Evolutionary conservation across 2,888 invertebrate genomes (phyloP).

Genomic region (Minunthozetes semirufus): DNA sequence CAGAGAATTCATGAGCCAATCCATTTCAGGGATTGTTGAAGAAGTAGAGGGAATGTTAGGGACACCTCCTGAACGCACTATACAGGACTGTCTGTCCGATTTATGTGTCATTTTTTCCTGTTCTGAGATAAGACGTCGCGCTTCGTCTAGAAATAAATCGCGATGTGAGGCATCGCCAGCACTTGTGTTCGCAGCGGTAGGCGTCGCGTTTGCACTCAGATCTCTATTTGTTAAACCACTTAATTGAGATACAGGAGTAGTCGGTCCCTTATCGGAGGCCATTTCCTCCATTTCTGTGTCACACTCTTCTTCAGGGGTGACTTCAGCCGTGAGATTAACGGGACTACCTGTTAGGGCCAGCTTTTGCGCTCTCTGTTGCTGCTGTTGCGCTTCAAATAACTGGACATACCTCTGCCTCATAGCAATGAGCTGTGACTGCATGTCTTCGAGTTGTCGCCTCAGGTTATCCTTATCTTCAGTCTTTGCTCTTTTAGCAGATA

Average conservation of each 20-base stretch:
- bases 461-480: conserved; percentile 54
- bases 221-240: conserved; percentile 11
- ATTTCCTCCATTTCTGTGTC: conserved; percentile 29
- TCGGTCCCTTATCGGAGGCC: conserved; percentile 19
- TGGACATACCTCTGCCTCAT: conserved; percentile 16
- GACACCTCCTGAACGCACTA: conserved; percentile 17
- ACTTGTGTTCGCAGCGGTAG: conserved; percentile 32
- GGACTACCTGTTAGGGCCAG: background rate
- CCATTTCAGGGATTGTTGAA: conserved; percentile 63
- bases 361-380: conserved; percentile 1
- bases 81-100: conserved; percentile 24
- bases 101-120: conserved; percentile 62
- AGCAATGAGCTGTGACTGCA: conserved; percentile 43
- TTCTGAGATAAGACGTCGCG: conserved; percentile 70
- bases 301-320: background rate
- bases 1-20: conserved; percentile 79
- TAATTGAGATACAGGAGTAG: conserved; percentile 12
- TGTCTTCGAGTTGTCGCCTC: conserved; percentile 59
- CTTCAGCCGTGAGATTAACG: background rate
- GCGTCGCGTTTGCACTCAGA: conserved; percentile 40
- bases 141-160: conserved; percentile 69
- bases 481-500: conserved; percentile 52
- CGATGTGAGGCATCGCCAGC: conserved; percentile 56
- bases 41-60: background rate
- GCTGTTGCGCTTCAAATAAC: conserved; percentile 28